These are phyloP conservation scores for Drosophila arizonae DNA, from an alignment of 1,140 invertebrate genomes.

Conservation along the genomic window DNA sequence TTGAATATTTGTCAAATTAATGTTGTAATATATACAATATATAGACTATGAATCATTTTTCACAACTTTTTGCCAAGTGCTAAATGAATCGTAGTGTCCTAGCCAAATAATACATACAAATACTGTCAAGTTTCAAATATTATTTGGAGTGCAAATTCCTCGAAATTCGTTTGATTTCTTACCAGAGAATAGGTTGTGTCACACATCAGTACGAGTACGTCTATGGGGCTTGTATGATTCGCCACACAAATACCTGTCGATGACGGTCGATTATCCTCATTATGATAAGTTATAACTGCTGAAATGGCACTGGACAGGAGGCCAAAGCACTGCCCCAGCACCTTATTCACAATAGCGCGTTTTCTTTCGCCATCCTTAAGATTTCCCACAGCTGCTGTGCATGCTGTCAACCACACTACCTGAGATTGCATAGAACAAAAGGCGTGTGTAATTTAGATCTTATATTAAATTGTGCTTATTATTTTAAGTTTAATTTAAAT, in stretches of 20 bases:
- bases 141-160: slow-evolving; percentile 16
- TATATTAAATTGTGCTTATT: slow-evolving; percentile 6
- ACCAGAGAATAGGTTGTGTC: slow-evolving; percentile 99
- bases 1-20: no score
- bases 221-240: slow-evolving; percentile 99
- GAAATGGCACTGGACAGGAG: slow-evolving; percentile 93
- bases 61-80: no score
- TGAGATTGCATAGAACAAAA: slow-evolving; percentile 83
- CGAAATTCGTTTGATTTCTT: slow-evolving; percentile 78
- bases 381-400: slow-evolving; percentile 92
- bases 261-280: slow-evolving; percentile 90
- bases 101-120: no score
- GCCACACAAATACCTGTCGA: slow-evolving; percentile 96
- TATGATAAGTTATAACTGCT: slow-evolving; percentile 95
- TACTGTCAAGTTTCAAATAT: neutral
- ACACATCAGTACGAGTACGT: slow-evolving; percentile 97
- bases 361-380: slow-evolving; percentile 90
- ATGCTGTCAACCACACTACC: slow-evolving; percentile 92
- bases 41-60: no score
- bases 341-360: slow-evolving; percentile 89
- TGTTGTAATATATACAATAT: no score
- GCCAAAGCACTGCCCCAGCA: slow-evolving; percentile 94
- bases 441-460: slow-evolving; percentile 31
- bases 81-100: no score
- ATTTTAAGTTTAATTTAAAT: neutral